These are phyloP conservation scores for Sphaerophoria rueppellii DNA, from an alignment of 2,888 invertebrate genomes.

Conservation along the genomic window DNA sequence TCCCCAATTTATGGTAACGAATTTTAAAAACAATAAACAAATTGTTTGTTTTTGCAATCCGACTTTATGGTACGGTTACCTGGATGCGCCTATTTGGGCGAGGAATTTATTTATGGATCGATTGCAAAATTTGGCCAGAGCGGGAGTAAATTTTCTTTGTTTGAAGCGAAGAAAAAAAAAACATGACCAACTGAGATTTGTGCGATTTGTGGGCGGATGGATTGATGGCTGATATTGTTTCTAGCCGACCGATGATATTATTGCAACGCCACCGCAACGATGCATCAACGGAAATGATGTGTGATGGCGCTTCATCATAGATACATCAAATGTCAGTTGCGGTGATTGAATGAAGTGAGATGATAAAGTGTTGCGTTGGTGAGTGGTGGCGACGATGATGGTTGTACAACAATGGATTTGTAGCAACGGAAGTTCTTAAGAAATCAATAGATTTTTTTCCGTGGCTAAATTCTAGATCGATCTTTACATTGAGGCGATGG, in stretches of 20 bases:
- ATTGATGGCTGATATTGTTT: conserved; percentile 58
- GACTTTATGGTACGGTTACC: conserved; percentile 20
- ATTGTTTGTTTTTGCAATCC: conserved; percentile 14
- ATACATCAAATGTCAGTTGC: conserved; percentile 30
- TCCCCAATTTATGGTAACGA: conserved; percentile 61
- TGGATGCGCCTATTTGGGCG: conserved; percentile 17
- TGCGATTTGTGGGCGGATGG: conserved; percentile 64
- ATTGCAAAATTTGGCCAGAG: conserved; percentile 49
- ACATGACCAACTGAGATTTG: conserved; percentile 36
- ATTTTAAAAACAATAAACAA: conserved; percentile 52
- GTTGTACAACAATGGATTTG: conserved; percentile 6
- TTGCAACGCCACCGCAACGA: not conserved
- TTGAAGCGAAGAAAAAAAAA: conserved; percentile 5
- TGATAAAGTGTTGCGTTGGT: conserved; percentile 13
- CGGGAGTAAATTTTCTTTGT: conserved; percentile 47
- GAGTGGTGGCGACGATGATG: too few relatives aligned
- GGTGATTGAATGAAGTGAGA: conserved; percentile 32
- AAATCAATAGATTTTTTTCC: not conserved
- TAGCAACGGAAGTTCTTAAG: not conserved
- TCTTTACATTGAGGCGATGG: not conserved
- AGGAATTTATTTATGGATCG: conserved; percentile 63
- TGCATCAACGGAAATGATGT: conserved; percentile 43
- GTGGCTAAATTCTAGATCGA: not conserved
- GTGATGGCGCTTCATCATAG: conserved; percentile 44
- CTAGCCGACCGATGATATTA: not conserved